These are phyloP conservation scores for Platysteira castanea DNA, from an alignment of 2,113 vertebrate genomes.

Conservation along the genomic window DNA sequence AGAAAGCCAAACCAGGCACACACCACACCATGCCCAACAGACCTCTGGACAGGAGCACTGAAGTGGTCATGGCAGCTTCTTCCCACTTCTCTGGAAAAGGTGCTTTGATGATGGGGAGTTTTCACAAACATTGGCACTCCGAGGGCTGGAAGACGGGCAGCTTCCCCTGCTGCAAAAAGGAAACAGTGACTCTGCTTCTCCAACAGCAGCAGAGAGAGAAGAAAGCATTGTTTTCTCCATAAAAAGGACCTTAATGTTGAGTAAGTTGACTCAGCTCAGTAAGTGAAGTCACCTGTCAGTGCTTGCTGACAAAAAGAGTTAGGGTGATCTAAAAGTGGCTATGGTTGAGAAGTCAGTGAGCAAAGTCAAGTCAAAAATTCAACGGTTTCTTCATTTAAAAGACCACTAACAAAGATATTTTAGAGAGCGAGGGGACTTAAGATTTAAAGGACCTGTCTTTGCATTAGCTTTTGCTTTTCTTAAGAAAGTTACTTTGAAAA, in stretches of 20 bases:
- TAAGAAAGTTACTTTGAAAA: neutral
- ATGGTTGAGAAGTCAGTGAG: neutral
- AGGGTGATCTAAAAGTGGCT: neutral
- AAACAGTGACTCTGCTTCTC: neutral
- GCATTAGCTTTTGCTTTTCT: neutral
- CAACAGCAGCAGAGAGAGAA: neutral
- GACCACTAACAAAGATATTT: neutral
- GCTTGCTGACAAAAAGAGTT: neutral
- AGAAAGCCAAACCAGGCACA: neutral
- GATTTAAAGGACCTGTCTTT: neutral
- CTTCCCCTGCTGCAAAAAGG: neutral
- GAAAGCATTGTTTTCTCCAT: neutral
- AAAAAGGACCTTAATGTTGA: neutral
- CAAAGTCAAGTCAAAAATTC: neutral
- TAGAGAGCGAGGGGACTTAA: neutral
- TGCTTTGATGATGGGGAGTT: neutral
- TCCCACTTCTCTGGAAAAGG: neutral
- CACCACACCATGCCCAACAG: neutral
- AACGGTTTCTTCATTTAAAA: neutral
- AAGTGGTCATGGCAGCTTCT: neutral
- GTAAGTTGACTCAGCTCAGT: neutral
- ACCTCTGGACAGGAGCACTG: neutral
- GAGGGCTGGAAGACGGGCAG: neutral
- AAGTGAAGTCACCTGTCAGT: neutral
- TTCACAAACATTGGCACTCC: rapidly evolving